These are phyloP conservation scores for Vanessa cardui DNA, from an alignment of 2,888 invertebrate species.

Conservation along the genomic window DNA sequence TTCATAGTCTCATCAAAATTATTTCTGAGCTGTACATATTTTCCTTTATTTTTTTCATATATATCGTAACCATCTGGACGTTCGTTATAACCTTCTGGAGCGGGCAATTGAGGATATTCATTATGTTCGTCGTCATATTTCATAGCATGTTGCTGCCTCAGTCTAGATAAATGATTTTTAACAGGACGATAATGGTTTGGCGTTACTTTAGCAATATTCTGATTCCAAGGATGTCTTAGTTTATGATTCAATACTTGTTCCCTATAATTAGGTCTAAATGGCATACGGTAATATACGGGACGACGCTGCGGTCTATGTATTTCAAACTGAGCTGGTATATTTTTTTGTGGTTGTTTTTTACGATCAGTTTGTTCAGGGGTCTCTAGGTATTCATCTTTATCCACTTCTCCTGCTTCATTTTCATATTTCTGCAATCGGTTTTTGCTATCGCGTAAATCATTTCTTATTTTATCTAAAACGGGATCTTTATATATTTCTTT, in stretches of 20 bases:
- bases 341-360: constrained; percentile 64
- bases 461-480: constrained; percentile 62
- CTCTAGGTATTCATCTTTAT: constrained; percentile 70
- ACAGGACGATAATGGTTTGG: constrained; percentile 73
- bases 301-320: constrained; percentile 65
- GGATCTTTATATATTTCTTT: constrained; percentile 68
- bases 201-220: constrained; percentile 69
- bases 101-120: constrained; percentile 72
- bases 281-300: constrained; percentile 66
- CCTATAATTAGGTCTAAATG: constrained; percentile 50
- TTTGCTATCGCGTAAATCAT: constrained; percentile 61
- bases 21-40: constrained; percentile 65
- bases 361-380: constrained; percentile 63
- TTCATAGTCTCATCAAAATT: constrained; percentile 72
- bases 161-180: constrained; percentile 63
- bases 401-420: constrained; percentile 60
- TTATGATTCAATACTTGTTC: constrained; percentile 65
- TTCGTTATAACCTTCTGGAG: constrained; percentile 56
- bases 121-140: constrained; percentile 75
- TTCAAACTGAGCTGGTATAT: constrained; percentile 65
- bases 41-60: constrained; percentile 75
- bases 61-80: constrained; percentile 81
- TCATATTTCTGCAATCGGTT: constrained; percentile 64
- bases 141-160: constrained; percentile 71
- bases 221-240: constrained; percentile 73